Evolutionary conservation across 2,113 vertebrate genomes (phyloP).

Genomic region (Xiphorhynchus elegans): DNA sequence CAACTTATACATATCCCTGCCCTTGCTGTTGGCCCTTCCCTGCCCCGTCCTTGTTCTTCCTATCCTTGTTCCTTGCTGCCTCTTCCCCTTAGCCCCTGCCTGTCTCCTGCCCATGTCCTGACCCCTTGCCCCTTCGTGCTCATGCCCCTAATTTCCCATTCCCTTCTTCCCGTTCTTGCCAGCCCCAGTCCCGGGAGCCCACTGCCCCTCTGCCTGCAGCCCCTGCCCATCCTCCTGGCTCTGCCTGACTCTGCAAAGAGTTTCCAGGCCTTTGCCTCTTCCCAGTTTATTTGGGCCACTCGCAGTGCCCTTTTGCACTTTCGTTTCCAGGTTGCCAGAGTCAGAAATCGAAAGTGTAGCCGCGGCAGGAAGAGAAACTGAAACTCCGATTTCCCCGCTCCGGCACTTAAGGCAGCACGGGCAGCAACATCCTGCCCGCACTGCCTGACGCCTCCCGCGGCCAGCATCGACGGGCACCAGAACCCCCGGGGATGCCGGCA

Average conservation of each 20-base stretch:
- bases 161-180: not conserved
- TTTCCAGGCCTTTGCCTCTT: not conserved
- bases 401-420: not conserved
- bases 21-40: not conserved
- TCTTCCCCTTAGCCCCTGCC: not conserved
- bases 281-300: not conserved
- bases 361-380: not conserved
- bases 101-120: not conserved
- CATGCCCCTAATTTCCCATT: too few relatives aligned
- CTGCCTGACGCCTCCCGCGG: not conserved
- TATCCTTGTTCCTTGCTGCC: not conserved
- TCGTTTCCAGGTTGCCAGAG: not conserved
- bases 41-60: too few relatives aligned
- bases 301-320: not conserved
- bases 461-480: not conserved
- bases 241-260: not conserved
- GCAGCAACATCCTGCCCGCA: accelerated
- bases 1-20: too few relatives aligned
- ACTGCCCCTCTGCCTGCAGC: not conserved
- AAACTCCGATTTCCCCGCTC: not conserved
- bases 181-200: not conserved
- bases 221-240: not conserved
- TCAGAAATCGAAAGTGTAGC: not conserved
- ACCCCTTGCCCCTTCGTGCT: not conserved
- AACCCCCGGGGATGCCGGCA: not conserved